Evolutionary conservation across 2,113 vertebrate species (phyloP).

Genomic region (Aptenodytes forsteri): DNA sequence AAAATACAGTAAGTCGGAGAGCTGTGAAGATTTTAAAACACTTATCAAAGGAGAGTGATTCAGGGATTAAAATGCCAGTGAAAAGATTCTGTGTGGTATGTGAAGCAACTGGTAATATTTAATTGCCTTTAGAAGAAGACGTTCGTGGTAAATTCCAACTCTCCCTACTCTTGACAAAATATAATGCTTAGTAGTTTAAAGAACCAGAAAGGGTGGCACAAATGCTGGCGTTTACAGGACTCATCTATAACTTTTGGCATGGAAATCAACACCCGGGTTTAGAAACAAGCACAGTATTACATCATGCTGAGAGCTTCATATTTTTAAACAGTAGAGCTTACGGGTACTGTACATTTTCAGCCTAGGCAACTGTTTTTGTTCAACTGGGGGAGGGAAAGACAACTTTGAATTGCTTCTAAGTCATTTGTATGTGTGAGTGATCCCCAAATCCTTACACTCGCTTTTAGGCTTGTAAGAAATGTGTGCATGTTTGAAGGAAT

Average conservation of each 20-base stretch:
- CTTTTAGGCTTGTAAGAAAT: not conserved
- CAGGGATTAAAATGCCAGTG: constrained; percentile 21
- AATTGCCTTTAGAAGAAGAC: not conserved
- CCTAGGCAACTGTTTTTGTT: not conserved
- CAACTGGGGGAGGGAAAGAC: not conserved
- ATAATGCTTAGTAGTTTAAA: not conserved
- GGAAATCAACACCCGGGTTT: not conserved
- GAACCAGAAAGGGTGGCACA: not conserved
- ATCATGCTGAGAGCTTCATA: not conserved
- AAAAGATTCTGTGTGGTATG: not conserved
- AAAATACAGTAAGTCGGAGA: not conserved
- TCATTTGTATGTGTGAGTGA: not conserved
- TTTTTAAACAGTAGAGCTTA: constrained; percentile 4
- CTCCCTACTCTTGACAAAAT: not conserved
- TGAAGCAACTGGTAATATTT: not conserved
- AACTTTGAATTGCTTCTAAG: constrained; percentile 9
- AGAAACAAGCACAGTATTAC: not conserved
- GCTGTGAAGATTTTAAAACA: not conserved
- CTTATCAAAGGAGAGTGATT: not conserved
- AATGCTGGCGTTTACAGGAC: not conserved
- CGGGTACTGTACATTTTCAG: not conserved
- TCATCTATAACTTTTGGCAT: constrained; percentile 21
- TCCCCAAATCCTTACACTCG: not conserved
- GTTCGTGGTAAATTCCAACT: not conserved
- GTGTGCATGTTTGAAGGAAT: not conserved